Percentiles rank a stretch among this genome's conserved stretches.
phyloP scores from a whole-genome alignment of 1,140 invertebrate genomes.

The Archegozetes longisetosus region DNA sequence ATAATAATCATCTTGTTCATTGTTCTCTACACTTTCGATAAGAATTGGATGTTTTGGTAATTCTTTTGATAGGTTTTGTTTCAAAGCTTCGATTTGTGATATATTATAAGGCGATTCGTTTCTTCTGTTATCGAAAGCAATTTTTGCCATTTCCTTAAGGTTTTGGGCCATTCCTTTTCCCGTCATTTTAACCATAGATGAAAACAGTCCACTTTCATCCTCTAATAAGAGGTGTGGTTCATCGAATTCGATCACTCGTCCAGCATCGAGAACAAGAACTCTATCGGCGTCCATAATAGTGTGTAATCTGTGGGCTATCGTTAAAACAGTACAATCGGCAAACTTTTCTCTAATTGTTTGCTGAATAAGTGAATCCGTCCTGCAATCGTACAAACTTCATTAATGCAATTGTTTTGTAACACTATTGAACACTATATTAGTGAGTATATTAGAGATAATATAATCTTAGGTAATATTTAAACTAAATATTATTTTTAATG shows the following conservation, averaged over 20 bases:
- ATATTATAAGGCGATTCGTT: too few relatives aligned
- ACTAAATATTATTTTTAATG: too few relatives aligned
- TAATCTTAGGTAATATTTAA: too few relatives aligned
- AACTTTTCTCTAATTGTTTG: slow-evolving; percentile 33
- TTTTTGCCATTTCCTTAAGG: slow-evolving; percentile 3
- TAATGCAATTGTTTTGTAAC: too few relatives aligned
- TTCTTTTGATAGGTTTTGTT: too few relatives aligned
- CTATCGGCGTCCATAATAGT: slow-evolving; percentile 25
- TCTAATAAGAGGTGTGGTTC: slow-evolving; percentile 44
- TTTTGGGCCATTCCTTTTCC: slow-evolving; percentile 19
- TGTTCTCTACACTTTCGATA: too few relatives aligned
- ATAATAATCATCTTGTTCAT: too few relatives aligned
- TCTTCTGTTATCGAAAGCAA: not conserved
- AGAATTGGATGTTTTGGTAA: too few relatives aligned
- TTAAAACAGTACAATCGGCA: too few relatives aligned
- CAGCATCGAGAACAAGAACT: slow-evolving; percentile 24
- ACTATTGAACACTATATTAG: too few relatives aligned
- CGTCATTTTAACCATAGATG: slow-evolving; percentile 28
- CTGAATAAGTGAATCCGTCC: slow-evolving; percentile 28
- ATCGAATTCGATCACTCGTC: slow-evolving; percentile 41
- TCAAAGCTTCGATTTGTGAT: too few relatives aligned
- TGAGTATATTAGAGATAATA: too few relatives aligned
- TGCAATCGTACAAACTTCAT: slow-evolving; percentile 14
- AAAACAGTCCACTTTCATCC: slow-evolving; percentile 32
- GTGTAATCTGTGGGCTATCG: slow-evolving; percentile 53